Evolutionary conservation across 2,797 vertebrate genomes (phyloP).

Genomic region (Manis javanica): DNA sequence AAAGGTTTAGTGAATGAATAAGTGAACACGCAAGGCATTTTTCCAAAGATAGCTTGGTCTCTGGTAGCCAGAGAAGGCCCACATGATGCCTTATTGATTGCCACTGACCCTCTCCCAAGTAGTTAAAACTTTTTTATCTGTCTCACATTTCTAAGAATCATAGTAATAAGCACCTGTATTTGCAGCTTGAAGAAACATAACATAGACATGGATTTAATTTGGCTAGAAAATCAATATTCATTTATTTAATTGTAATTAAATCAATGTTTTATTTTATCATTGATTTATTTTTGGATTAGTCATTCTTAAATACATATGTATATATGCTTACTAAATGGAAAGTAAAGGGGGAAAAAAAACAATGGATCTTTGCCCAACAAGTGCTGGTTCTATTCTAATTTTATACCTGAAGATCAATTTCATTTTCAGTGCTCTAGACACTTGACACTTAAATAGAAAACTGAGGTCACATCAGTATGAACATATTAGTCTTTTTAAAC

Average conservation of each 20-base stretch:
- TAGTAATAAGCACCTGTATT: neutral
- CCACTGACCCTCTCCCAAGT: neutral
- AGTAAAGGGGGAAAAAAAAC: constrained; percentile 35
- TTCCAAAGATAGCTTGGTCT: neutral
- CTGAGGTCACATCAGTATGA: neutral
- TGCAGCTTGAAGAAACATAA: constrained; percentile 30
- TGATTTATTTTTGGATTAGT: constrained; percentile 31
- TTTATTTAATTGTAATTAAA: too few relatives aligned
- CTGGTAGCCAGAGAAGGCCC: neutral
- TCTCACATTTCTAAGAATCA: constrained; percentile 35
- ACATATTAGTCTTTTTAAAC: neutral
- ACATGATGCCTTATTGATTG: neutral
- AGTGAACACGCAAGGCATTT: neutral
- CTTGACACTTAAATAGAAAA: constrained; percentile 36
- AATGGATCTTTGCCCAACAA: constrained; percentile 21
- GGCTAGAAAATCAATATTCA: neutral
- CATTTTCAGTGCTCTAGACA: neutral
- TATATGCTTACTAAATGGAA: constrained; percentile 15
- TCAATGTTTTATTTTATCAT: too few relatives aligned
- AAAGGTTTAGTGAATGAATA: neutral
- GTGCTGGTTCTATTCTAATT: neutral
- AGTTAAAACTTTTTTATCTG: neutral
- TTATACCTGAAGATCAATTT: constrained; percentile 1
- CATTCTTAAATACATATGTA: neutral
- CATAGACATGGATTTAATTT: neutral